Conservation (phyloP, 37 sponge, comb jelly and placozoan genomes). For the Trichoplax adhaerens region DNA sequence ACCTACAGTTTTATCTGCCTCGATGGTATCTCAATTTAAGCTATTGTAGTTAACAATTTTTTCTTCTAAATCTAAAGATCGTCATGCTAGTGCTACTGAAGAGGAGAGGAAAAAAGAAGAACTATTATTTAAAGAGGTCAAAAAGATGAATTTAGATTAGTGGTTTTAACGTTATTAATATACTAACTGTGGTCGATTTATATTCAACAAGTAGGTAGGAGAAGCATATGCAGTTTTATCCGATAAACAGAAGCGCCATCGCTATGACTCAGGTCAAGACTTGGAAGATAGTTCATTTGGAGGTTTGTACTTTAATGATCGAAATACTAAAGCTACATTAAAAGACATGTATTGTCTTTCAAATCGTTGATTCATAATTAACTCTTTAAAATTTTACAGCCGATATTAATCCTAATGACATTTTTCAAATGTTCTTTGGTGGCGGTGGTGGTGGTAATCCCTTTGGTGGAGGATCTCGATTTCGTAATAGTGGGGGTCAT, state of each 20-base stretch:
- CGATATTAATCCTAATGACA: slow-evolving; percentile 42
- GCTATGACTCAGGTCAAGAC: slow-evolving; percentile 91
- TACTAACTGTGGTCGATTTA: background rate
- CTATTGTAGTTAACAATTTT: background rate
- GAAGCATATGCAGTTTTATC: slow-evolving; percentile 86
- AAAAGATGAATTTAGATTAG: background rate
- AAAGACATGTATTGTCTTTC: too few species aligned
- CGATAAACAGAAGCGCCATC: slow-evolving; percentile 52
- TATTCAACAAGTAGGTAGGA: slow-evolving; percentile 17
- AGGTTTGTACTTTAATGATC: too few species aligned
- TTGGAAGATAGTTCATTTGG: slow-evolving; percentile 42
- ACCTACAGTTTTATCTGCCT: background rate
- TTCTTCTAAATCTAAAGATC: slow-evolving; percentile 19
- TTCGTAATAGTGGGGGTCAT: background rate
- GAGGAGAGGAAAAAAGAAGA: slow-evolving; percentile 57
- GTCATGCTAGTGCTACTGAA: slow-evolving; percentile 40
- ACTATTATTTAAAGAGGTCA: slow-evolving; percentile 73
- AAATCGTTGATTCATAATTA: too few species aligned
- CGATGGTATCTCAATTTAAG: slow-evolving; percentile 8
- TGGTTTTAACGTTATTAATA: background rate
- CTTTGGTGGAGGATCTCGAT: slow-evolving; percentile 24
- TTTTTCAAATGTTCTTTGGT: slow-evolving; percentile 52
- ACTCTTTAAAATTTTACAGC: too few species aligned
- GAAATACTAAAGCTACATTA: too few species aligned
- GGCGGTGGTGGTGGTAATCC: slow-evolving; percentile 23